Conservation (phyloP, 1,140 invertebrate species). For the Ptiloglossa arizonensis region DNA sequence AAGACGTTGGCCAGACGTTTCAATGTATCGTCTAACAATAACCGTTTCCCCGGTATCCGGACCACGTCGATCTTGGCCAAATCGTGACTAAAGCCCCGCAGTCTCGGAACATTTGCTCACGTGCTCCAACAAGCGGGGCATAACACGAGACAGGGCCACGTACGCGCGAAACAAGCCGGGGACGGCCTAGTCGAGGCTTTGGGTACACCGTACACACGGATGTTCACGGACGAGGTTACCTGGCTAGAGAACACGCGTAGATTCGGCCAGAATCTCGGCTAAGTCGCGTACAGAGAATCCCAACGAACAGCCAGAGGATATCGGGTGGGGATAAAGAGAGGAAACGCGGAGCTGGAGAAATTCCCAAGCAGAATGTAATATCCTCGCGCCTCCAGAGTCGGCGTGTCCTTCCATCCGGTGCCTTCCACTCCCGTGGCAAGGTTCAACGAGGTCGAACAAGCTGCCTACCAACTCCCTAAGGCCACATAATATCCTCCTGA, state of each 20-base stretch:
- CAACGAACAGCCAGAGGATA: background rate
- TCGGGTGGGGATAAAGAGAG: background rate
- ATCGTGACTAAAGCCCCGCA: background rate
- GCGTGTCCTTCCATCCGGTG: slow-evolving; percentile 27
- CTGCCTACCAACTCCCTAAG: slow-evolving; percentile 33
- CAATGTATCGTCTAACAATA: background rate
- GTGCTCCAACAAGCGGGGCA: background rate
- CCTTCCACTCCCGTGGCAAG: slow-evolving; percentile 23
- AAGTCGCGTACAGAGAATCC: background rate
- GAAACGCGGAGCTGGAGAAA: slow-evolving; percentile 27
- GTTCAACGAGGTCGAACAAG: slow-evolving; percentile 35
- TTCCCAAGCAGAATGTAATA: slow-evolving; percentile 54
- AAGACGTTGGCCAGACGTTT: too few species aligned
- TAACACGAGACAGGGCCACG: background rate
- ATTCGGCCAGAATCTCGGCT: background rate
- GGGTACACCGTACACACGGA: slow-evolving; percentile 18
- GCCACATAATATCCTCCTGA: slow-evolving; percentile 64
- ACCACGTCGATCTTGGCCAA: background rate
- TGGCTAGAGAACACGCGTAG: background rate
- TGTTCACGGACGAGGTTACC: slow-evolving; percentile 1
- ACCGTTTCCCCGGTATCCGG: background rate
- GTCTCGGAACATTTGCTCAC: slow-evolving; percentile 13
- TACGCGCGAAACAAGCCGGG: background rate
- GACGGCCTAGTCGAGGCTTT: background rate
- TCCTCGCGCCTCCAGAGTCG: slow-evolving; percentile 40